Evolutionary conservation across 2,888 invertebrate species (phyloP).

Genomic region (Pyrgus malvae): DNA sequence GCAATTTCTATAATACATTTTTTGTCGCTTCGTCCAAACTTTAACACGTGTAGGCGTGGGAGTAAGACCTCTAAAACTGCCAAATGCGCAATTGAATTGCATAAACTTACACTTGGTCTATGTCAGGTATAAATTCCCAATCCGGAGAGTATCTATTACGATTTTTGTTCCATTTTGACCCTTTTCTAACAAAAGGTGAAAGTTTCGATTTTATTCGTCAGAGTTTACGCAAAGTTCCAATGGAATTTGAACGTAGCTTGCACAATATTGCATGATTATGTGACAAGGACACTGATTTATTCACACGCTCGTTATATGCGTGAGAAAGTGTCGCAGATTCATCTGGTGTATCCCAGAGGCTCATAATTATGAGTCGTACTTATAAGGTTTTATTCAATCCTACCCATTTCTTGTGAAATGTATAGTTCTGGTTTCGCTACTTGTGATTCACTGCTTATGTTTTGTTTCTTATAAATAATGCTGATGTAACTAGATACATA

Average conservation of each 20-base stretch:
- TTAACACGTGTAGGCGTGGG: slow-evolving; percentile 73
- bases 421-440: too few species aligned
- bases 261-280: slow-evolving; percentile 19
- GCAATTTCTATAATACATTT: background rate
- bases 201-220: slow-evolving; percentile 8
- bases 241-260: background rate
- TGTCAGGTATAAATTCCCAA: slow-evolving; percentile 40
- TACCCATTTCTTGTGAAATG: background rate
- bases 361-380: slow-evolving; percentile 11
- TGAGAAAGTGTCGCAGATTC: slow-evolving; percentile 20
- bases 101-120: slow-evolving; percentile 41
- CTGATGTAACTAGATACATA: too few species aligned
- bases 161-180: background rate
- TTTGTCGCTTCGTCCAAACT: slow-evolving; percentile 19
- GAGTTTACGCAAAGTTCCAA: slow-evolving; percentile 30
- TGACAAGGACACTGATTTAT: slow-evolving; percentile 13
- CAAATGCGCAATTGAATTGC: slow-evolving; percentile 56
- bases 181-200: slow-evolving; percentile 4
- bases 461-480: too few species aligned
- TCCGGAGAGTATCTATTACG: background rate
- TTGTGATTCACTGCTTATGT: too few species aligned
- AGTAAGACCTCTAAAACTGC: slow-evolving; percentile 43
- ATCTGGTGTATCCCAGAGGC: slow-evolving; percentile 9
- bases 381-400: slow-evolving; percentile 13
- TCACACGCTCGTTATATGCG: slow-evolving; percentile 23